Evolutionary conservation across 2,797 vertebrate genomes (phyloP), one percentile per base, ranked within the genome.

Genomic region (Periophthalmus magnuspinnatus): DNA sequence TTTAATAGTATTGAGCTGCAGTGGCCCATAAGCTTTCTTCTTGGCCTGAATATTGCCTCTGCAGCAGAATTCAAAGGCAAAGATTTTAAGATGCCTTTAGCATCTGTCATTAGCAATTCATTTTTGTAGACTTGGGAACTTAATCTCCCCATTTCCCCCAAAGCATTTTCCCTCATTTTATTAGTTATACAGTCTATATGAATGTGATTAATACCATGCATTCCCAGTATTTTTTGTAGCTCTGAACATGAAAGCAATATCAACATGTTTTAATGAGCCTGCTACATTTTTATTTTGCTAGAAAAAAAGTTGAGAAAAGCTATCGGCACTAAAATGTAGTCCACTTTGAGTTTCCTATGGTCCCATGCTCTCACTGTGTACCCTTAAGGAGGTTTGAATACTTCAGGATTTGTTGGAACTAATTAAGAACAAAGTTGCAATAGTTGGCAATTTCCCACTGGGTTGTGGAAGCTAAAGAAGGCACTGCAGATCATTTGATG

Each of bases 351-450:
- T 74, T 75, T 76, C 33, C 77, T 52, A 32, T 16, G 73, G 79
- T 77, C 80, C 76, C 82, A 28, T 3, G 67, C 77, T 84, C 65
- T 17, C 48, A 66, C 67, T 65, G 38, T 65, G 68, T 88, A 81
- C 82, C 88, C 85, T 68, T 32, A 84, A 83, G 86, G 79, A 54
- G 22, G 48, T 75, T 78, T 86, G 62, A 81, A 88, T 86, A 78
- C 83, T 82, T 71, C 68, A 81, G 70, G 69, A 80, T 82, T 73
- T 75, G 71, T 82, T 71, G 47, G 67, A 84, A 82, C 82, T 89
- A 87, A 89, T 90, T 90, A 90, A 81, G 78, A 84, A 80, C 66
- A 86, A 83, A 90, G 80, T 86, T 88, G 81, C 82, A 74, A 70
- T 67, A 67, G 81, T 81, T 78, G 56, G 70, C 70, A 70, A 45